Percentiles rank a stretch among this genome's conserved stretches.
Conservation (phyloP, 2,113 vertebrate species). For the Neotragus pygmaeus region DNA sequence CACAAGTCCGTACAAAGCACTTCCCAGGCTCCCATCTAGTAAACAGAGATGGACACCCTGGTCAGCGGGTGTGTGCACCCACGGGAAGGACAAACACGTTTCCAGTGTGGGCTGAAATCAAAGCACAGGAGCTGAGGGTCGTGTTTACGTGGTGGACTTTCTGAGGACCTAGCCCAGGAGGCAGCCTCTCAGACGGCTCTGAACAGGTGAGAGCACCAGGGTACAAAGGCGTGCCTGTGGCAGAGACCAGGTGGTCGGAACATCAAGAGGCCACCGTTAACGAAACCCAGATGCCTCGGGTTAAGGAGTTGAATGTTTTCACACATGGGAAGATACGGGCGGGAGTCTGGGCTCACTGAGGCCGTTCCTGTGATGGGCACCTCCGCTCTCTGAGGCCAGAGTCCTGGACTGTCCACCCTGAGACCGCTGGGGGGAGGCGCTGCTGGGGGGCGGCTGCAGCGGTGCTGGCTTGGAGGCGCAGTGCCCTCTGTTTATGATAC, state of each 20-base stretch:
- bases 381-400: neutral
- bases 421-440: neutral
- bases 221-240: accelerated
- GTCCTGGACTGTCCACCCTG: neutral
- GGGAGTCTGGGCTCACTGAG: neutral
- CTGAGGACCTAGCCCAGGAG: neutral
- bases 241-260: neutral
- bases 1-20: neutral
- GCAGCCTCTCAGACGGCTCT: neutral
- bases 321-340: accelerated
- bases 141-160: neutral
- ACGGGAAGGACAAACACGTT: neutral
- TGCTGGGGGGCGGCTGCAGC: neutral
- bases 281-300: neutral
- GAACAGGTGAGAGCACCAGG: neutral
- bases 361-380: too few relatives aligned
- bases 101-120: neutral
- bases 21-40: neutral
- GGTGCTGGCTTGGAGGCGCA: neutral
- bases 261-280: too few relatives aligned
- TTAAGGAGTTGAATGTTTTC: neutral
- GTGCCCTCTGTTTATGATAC: neutral
- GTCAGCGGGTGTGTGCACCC: neutral
- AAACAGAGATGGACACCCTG: accelerated
- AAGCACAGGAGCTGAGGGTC: neutral